Base-by-base conservation (phyloP, 2,797 vertebrate genomes). In the Chrosomus eos region DNA sequence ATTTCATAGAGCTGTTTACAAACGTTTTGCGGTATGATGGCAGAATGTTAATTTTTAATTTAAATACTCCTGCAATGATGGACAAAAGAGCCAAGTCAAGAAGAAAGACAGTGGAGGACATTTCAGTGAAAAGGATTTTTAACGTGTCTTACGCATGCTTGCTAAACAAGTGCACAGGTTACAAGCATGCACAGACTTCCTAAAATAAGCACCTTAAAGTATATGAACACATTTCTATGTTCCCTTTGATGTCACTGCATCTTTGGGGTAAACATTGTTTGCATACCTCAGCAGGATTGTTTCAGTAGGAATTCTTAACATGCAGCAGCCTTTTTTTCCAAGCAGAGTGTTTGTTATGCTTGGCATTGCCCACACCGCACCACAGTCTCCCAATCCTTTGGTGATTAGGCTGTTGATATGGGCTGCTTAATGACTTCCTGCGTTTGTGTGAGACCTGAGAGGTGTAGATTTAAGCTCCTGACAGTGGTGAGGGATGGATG, bases 231-330 rank as follows among this genome's bases (percentile, higher is more conserved):
- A 81, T 84, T 81, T 76, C 11, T 7, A 16, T 55, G 48, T 81
- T 78, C 45, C 31, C 86, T 87, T 85, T 85, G 73, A 87, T 82
- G 83, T 85, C 73, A 38, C 73, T 73, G 23, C 70, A 33, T 81
- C 78, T 87, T 73, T 66, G 60, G 68, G n/a, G 55, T 36, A 43
- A 84, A 72, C 5, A 23, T 33, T 77, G 67, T 85, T 77, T 86
- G 48, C 62, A 77, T 62, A 48, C 62, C 72, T 82, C 66, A 81
- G 79, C 79, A 80, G 53, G 43, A 11, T 48, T 72, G 67, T 84
- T 76, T 64, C 78, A 58, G 43, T 71, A 58, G 3, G n/a, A 21
- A 53, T 40, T 38, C 2, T 82, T 80, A 48, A 43, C 38, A 83
- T 62, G 53, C 40, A 62, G 16, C 2, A 0, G 48, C 21, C 26